Conservation (phyloP, 2,888 invertebrate species). For the Lepidochrysops patricia region DNA sequence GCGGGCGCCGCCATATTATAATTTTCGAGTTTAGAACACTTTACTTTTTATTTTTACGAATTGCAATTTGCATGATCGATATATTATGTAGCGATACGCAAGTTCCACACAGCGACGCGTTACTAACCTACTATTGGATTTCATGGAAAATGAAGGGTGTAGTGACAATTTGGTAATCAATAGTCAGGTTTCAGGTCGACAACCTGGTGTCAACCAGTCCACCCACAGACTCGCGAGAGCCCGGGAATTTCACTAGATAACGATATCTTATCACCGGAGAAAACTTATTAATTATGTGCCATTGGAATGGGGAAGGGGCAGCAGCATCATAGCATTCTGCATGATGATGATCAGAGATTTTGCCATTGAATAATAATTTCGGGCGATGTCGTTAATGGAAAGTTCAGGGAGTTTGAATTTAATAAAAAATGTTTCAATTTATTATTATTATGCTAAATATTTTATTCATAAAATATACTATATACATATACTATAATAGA, state of each 20-base stretch:
- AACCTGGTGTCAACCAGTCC: slow-evolving; percentile 67
- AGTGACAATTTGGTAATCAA: slow-evolving; percentile 50
- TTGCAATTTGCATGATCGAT: not conserved
- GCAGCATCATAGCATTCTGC: no score
- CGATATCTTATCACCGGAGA: not conserved
- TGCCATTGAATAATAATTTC: no score
- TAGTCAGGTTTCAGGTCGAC: slow-evolving; percentile 45
- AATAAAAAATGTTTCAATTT: not conserved
- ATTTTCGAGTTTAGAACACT: not conserved
- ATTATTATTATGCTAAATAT: no score
- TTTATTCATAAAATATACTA: no score
- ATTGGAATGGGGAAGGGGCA: not conserved
- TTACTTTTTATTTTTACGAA: not conserved
- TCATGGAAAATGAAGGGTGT: slow-evolving; percentile 21
- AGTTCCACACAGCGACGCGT: no score
- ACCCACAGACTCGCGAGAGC: slow-evolving; percentile 49
- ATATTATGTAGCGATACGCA: no score
- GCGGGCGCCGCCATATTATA: not conserved
- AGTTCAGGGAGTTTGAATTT: no score
- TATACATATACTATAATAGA: no score
- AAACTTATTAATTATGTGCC: slow-evolving; percentile 16
- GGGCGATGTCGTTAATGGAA: no score
- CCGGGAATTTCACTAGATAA: slow-evolving; percentile 9
- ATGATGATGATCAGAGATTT: no score
- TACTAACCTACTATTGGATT: no score